Evolutionary conservation across 2,113 vertebrate genomes (phyloP), one percentile per base, ranked within the genome.

Genomic region (Orientallactaga bullata): DNA sequence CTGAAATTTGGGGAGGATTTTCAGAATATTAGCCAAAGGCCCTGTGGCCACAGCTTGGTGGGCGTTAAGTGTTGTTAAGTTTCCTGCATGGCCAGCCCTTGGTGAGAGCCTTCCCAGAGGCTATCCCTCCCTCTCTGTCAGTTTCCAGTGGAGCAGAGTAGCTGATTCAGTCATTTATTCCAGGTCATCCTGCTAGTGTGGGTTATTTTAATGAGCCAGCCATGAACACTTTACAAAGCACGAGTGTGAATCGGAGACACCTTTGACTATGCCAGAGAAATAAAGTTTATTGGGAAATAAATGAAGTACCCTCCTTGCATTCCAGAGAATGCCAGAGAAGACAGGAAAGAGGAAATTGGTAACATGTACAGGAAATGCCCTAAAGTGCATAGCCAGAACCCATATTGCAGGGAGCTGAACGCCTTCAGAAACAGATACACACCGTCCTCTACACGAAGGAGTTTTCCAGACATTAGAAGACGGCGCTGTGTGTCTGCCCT

Each of bases 211-310:
- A 90, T 89, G 58, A 77, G 78, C 66, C 61, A 68, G 47, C n/a
- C 80, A 39, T 81, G 65, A 93, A 58, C 82, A 63, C n/a, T 79
- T 94, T 72, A 73, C 81, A 79, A 39, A 32, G 60, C 35, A 84
- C 85, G 51, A 90, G 60, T 86, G 72, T 88, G 73, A 80, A 82
- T 94, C 51, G 91, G 89, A 93, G 85, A 83, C 73, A 83, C 28
- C 63, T 96, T 95, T 6, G 93, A 85, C 69, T 93, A 97, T 96
- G 96, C 96, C 94, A 96, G 94, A 95, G 93, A 96, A 95, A 95
- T 93, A 87, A 97, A 84, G 89, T 97, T 98, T 97, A 97, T 97
- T 97, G 86, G 90, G 85, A 96, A 88, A 66, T 92, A 93, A 92
- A 85, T 95, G 81, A 92, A 92, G 74, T 42, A 63, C 32, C 85